phyloP scores from a whole-genome alignment of 2,113 vertebrate species.

The Trachemys scripta region DNA sequence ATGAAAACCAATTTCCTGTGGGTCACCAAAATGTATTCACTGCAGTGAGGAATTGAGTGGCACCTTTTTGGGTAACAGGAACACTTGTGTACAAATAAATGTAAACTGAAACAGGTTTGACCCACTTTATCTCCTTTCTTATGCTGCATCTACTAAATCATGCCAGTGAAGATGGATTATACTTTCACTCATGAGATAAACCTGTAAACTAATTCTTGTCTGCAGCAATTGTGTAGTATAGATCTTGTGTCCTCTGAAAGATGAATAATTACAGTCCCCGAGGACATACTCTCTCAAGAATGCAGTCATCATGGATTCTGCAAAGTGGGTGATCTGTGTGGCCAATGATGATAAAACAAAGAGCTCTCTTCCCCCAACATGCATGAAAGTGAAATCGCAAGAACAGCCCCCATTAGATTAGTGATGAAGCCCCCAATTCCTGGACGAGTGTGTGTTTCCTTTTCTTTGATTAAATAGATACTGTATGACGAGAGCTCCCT shows the following conservation, averaged over 20 bases:
- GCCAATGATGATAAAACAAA: constrained; percentile 70
- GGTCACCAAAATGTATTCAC: not conserved
- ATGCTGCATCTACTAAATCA: constrained; percentile 73
- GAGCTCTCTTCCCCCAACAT: constrained; percentile 69
- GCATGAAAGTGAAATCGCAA: constrained; percentile 69
- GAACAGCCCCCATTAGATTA: constrained; percentile 66
- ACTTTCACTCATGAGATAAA: constrained; percentile 79
- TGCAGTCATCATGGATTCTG: constrained; percentile 74
- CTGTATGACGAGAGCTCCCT: constrained; percentile 47
- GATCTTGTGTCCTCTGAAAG: constrained; percentile 78
- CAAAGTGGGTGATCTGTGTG: constrained; percentile 68
- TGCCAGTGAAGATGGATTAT: constrained; percentile 79
- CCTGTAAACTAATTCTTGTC: constrained; percentile 79
- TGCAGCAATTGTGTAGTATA: constrained; percentile 77
- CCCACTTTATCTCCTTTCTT: constrained; percentile 67
- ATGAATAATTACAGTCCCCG: constrained; percentile 79
- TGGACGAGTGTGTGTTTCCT: constrained; percentile 55
- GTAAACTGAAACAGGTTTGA: constrained; percentile 48
- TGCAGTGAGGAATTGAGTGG: constrained; percentile 32
- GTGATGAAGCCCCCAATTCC: constrained; percentile 61
- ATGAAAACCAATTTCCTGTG: constrained; percentile 15
- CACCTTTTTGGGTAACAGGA: not conserved
- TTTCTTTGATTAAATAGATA: constrained; percentile 73
- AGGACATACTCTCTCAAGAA: constrained; percentile 69
- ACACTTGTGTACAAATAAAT: constrained; percentile 17